phyloP scores from a whole-genome alignment of 2,797 vertebrate genomes.

The Betta splendens region DNA sequence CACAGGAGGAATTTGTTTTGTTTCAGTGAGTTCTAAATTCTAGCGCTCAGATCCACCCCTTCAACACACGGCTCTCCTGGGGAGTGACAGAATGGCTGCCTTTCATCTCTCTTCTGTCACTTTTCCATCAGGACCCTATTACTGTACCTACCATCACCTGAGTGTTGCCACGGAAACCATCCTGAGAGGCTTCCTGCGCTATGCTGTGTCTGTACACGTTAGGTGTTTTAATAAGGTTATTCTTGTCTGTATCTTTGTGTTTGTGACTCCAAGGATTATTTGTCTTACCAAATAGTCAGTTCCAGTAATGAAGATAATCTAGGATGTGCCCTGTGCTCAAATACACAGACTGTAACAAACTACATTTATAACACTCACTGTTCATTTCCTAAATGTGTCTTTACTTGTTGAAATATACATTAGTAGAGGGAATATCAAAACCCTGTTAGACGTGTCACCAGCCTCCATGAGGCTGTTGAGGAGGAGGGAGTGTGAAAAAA shows the following conservation, averaged over 20 bases:
- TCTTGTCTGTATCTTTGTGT: neutral
- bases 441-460: too few relatives aligned
- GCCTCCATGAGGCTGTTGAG: too few relatives aligned
- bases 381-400: too few relatives aligned
- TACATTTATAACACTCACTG: too few relatives aligned
- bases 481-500: too few relatives aligned
- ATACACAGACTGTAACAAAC: too few relatives aligned
- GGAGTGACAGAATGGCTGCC: constrained; percentile 39
- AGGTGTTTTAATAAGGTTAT: neutral
- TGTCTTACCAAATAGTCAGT: too few relatives aligned
- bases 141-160: constrained; percentile 36
- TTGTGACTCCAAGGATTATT: neutral
- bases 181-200: neutral
- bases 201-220: neutral
- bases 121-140: constrained; percentile 51
- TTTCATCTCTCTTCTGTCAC: constrained; percentile 51
- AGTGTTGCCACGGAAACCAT: constrained; percentile 58
- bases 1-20: neutral
- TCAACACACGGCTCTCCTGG: neutral
- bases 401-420: too few relatives aligned
- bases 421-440: too few relatives aligned
- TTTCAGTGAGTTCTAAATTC: neutral
- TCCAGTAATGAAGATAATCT: too few relatives aligned
- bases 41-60: constrained; percentile 15
- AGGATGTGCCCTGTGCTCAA: too few relatives aligned